Evolutionary conservation across 2,797 vertebrate genomes (phyloP).

Genomic region (Anniella stebbinsi): DNA sequence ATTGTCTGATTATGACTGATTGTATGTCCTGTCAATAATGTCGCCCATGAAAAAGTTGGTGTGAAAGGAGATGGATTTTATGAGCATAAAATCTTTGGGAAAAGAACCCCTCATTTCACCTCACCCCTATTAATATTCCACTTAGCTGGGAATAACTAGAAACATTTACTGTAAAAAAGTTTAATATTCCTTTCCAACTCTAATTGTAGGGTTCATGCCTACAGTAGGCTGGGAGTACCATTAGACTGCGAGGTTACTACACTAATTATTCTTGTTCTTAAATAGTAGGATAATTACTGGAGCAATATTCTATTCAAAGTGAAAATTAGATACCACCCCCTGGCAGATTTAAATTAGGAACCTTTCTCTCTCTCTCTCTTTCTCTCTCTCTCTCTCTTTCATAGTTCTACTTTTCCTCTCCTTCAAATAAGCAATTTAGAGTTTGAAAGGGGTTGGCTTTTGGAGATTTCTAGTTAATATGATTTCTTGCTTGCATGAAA

Average conservation of each 20-base stretch:
- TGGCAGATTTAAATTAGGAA: constrained; percentile 67
- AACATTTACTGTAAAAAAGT: constrained; percentile 47
- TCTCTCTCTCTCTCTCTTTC: constrained; percentile 23
- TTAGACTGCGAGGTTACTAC: constrained; percentile 46
- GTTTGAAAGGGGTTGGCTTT: background rate
- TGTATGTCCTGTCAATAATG: background rate
- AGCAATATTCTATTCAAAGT: constrained; percentile 67
- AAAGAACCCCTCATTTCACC: background rate
- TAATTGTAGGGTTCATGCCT: constrained; percentile 38
- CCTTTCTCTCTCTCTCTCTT: constrained; percentile 55
- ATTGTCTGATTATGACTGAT: background rate
- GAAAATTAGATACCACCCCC: constrained; percentile 69
- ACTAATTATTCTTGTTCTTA: constrained; percentile 68
- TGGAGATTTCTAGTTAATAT: background rate
- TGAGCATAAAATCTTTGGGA: background rate
- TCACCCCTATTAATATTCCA: constrained; percentile 32
- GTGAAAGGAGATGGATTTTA: background rate
- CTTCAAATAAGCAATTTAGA: constrained; percentile 41
- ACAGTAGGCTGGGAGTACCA: constrained; percentile 37
- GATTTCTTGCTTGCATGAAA: constrained; percentile 5
- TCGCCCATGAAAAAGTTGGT: background rate
- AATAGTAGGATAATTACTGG: constrained; percentile 67
- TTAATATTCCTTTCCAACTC: constrained; percentile 45
- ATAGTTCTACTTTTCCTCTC: constrained; percentile 41
- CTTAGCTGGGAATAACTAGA: constrained; percentile 43